Conservation (phyloP, 2,113 vertebrate species). For the Strix uralensis region DNA sequence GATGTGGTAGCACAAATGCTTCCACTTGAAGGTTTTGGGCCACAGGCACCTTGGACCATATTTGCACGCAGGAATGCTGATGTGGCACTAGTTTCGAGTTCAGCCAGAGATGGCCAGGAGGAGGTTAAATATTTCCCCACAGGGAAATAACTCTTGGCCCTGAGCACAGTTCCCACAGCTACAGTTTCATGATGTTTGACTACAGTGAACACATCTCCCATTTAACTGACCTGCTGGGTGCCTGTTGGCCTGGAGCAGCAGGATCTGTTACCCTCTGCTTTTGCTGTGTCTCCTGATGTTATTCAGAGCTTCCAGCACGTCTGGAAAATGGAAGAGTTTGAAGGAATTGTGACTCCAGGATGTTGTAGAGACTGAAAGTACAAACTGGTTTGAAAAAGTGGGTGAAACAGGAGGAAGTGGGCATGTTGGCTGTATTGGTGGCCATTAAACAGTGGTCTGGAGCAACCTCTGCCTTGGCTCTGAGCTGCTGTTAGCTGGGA, state of each 20-base stretch:
- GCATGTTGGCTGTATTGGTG: neutral
- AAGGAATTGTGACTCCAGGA: neutral
- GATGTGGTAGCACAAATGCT: neutral
- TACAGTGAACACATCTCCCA: fast-evolving
- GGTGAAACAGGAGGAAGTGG: neutral
- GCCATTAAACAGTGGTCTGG: neutral
- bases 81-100: neutral
- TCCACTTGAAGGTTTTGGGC: neutral
- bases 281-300: neutral
- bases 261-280: neutral
- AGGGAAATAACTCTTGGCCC: neutral
- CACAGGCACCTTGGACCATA: neutral
- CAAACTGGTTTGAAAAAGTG: neutral
- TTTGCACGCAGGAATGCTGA: neutral
- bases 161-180: neutral
- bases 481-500: neutral
- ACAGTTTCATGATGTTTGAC: neutral
- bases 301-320: neutral
- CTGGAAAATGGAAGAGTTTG: neutral
- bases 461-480: neutral
- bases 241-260: neutral
- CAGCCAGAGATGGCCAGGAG: neutral
- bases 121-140: neutral
- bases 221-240: neutral
- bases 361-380: neutral